Conservation (phyloP, 2,888 invertebrate genomes). For the Agrochola macilenta region DNA sequence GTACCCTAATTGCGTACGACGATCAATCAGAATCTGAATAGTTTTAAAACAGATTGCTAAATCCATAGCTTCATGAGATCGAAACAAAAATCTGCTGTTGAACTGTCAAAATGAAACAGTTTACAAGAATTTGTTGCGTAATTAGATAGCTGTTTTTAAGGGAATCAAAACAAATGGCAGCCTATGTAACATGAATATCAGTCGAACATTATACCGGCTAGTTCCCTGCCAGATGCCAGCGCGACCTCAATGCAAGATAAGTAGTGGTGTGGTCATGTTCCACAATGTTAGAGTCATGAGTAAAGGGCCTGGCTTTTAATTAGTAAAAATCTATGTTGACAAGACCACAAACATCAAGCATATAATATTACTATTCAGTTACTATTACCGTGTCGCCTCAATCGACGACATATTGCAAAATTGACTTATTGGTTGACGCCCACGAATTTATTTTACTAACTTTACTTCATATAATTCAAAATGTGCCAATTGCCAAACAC, state of each 20-base stretch:
- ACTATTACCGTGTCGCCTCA: background rate
- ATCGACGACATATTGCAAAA: background rate
- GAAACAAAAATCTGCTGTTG: no score
- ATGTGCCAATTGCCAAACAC: no score
- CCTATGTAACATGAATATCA: slow-evolving; percentile 16
- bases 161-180: slow-evolving; percentile 42
- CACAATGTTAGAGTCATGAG: background rate
- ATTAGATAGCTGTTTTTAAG: slow-evolving; percentile 14
- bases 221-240: slow-evolving; percentile 60
- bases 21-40: no score
- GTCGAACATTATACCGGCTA: slow-evolving; percentile 17
- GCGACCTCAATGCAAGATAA: slow-evolving; percentile 67
- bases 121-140: no score
- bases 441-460: no score
- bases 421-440: no score
- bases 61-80: no score
- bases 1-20: no score
- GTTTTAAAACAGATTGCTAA: no score
- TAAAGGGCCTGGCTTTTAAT: slow-evolving; percentile 7
- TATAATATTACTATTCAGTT: background rate
- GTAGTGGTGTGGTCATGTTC: slow-evolving; percentile 16
- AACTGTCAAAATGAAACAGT: no score
- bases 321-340: background rate
- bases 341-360: background rate
- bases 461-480: no score